phyloP scores from a whole-genome alignment of 1,140 invertebrate genomes.

The Pantala flavescens region DNA sequence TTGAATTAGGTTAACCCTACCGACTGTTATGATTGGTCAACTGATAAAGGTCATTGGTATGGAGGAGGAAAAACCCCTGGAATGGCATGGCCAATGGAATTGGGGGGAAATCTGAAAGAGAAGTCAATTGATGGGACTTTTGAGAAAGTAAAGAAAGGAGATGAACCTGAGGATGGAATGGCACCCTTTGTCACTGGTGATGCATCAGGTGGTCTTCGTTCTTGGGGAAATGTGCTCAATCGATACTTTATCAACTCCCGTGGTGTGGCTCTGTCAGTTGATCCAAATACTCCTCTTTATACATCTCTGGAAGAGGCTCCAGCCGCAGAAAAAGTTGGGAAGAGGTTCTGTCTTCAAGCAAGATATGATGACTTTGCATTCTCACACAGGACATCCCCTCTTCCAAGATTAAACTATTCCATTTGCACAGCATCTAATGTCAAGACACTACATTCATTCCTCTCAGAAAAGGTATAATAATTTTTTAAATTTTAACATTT shows the following conservation, averaged over 20 bases:
- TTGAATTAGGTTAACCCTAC: slow-evolving; percentile 45
- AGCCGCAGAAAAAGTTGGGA: slow-evolving; percentile 11
- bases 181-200: slow-evolving; percentile 74
- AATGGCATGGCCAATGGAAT: slow-evolving; percentile 68
- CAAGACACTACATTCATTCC: slow-evolving; percentile 58
- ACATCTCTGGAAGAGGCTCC: slow-evolving; percentile 52
- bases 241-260: slow-evolving; percentile 75
- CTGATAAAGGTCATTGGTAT: slow-evolving; percentile 60
- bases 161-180: slow-evolving; percentile 55
- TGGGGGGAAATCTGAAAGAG: slow-evolving; percentile 32
- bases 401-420: slow-evolving; percentile 67
- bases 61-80: slow-evolving; percentile 67
- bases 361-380: slow-evolving; percentile 66
- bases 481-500: background rate
- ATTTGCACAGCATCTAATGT: slow-evolving; percentile 73
- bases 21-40: slow-evolving; percentile 71
- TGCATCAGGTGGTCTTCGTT: slow-evolving; percentile 49
- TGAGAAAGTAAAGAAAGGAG: slow-evolving; percentile 66
- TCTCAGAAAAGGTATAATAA: slow-evolving; percentile 46
- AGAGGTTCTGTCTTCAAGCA: slow-evolving; percentile 60
- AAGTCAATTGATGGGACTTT: slow-evolving; percentile 54
- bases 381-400: slow-evolving; percentile 50
- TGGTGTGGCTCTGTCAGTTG: slow-evolving; percentile 67
- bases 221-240: slow-evolving; percentile 68
- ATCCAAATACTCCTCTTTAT: slow-evolving; percentile 65